Base-by-base conservation (phyloP, 2,888 invertebrate genomes). In the Metopia argyrocephala region DNA sequence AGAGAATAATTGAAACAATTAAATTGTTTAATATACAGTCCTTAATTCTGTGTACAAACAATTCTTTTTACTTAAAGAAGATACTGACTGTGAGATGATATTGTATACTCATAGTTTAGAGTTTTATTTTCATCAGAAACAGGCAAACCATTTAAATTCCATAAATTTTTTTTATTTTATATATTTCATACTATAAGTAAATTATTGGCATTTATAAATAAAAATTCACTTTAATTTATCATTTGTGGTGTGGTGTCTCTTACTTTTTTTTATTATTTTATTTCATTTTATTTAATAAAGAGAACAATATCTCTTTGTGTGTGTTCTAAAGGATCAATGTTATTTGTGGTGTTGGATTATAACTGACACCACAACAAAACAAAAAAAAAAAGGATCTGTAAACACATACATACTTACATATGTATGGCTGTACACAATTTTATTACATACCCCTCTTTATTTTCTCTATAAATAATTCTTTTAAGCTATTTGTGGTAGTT, bases 301-400 rank as follows among this genome's bases (percentile, higher is more conserved):
- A n/a, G n/a, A n/a, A n/a, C 38, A 15, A 38, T 38, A 38, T 38
- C 45, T 38, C 57, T 50, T 46, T 69, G 69, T 65, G 69, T 65
- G 74, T 69, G 65, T 74, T 38, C 74, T 48, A 50, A 69, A 74
- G 69, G 69, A 74, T 74, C 65, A 69, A 69, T 31, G 74, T 81
- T 38, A 76, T 74, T 76, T 80, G 65, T 65, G 76, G 76, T 62
- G 66, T 71, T 71, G 66, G 76, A 79, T 79, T 79, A 79, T 68
- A 56, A 70, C 27, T 76, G 71, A 57, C 76, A 71, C 56, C 23
- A 62, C 56, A 54, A 70, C 65, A 73, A 80, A 73, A 73, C 52
- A 66, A 68, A 76, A 73, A 62, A 52, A 66, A 73, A 54, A 76
- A 25, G 69, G 64, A 78, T 81, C 66, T 62, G 7, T 9, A 61